These are phyloP conservation scores for Microctonus aethiopoides DNA, from an alignment of 2,888 invertebrate species.

Conservation along the genomic window DNA sequence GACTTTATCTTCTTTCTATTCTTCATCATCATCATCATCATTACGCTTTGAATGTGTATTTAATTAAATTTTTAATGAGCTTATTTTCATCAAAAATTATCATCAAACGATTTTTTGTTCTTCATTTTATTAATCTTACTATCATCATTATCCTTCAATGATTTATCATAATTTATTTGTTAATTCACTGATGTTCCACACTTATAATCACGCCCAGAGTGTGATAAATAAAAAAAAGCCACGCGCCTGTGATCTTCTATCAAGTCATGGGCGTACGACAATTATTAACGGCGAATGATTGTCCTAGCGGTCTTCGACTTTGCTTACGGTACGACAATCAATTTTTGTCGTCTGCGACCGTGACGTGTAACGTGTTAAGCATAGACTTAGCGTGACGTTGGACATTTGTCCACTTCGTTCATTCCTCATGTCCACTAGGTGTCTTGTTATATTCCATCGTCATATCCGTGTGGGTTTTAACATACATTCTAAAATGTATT, in stretches of 20 bases:
- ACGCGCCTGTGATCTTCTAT: background rate
- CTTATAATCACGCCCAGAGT: background rate
- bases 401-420: conserved; percentile 22
- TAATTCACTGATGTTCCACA: background rate
- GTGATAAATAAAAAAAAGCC: background rate
- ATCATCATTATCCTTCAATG: background rate
- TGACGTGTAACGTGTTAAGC: conserved; percentile 54
- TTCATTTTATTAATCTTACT: background rate
- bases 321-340: conserved; percentile 62
- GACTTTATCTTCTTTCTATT: conserved; percentile 20
- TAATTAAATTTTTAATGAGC: background rate
- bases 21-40: background rate
- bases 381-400: conserved; percentile 37
- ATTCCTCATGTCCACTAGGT: conserved; percentile 4
- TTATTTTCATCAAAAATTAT: background rate
- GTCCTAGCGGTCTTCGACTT: conserved; percentile 64
- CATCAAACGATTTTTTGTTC: background rate
- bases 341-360: conserved; percentile 63
- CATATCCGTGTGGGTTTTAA: background rate
- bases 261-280: conserved; percentile 30
- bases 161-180: background rate
- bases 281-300: conserved; percentile 61
- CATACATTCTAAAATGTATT: background rate
- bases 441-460: background rate
- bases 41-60: background rate